These are phyloP conservation scores for Uria lomvia DNA, from an alignment of 2,113 vertebrate species.

Conservation along the genomic window DNA sequence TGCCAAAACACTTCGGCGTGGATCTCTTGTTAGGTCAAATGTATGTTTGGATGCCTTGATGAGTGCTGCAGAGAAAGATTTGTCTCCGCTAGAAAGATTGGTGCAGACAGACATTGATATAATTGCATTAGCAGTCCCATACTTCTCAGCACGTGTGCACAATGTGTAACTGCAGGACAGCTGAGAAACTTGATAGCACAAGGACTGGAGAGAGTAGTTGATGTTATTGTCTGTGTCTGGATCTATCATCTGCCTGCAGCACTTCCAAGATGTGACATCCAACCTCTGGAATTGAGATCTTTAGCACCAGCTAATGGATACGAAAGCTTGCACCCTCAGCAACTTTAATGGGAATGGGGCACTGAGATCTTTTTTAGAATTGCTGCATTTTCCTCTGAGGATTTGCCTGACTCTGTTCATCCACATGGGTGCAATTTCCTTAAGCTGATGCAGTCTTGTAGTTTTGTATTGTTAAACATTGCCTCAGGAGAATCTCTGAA, in stretches of 20 bases:
- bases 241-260: not conserved
- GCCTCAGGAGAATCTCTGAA: not conserved
- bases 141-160: constrained; percentile 1
- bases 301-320: not conserved
- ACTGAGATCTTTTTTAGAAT: not conserved
- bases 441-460: not conserved
- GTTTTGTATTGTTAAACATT: not conserved
- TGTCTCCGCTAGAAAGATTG: not conserved
- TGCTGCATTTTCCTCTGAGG: not conserved
- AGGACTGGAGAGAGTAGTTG: not conserved
- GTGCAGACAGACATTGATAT: not conserved
- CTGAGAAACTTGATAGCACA: not conserved
- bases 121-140: constrained; percentile 1
- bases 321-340: not conserved
- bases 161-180: not conserved
- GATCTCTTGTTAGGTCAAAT: constrained; percentile 34
- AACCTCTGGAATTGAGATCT: not conserved
- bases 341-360: not conserved
- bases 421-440: not conserved
- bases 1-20: not conserved
- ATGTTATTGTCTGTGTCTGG: not conserved
- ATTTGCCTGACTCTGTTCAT: not conserved
- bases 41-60: constrained; percentile 10
- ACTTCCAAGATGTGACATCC: not conserved
- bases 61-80: constrained; percentile 1